A percentile compares a stretch with the other conserved stretches of the same genome.
These are phyloP conservation scores for Megaceryle maxima DNA, from an alignment of 2,113 vertebrate species.

Conservation along the genomic window DNA sequence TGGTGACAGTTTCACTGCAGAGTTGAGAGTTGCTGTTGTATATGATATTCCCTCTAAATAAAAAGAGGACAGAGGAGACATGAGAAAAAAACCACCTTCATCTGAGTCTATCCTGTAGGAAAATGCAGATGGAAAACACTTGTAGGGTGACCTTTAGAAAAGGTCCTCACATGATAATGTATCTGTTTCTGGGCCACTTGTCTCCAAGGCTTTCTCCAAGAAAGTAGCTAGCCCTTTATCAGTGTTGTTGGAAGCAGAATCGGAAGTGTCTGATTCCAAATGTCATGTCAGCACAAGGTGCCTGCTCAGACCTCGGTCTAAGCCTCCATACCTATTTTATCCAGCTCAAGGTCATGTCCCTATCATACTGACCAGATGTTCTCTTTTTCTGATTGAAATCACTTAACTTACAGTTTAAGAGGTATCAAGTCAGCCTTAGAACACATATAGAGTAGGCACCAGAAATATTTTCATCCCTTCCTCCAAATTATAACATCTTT, in stretches of 20 bases:
- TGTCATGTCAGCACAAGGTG: background rate
- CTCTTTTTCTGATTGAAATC: background rate
- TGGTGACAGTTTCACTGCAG: background rate
- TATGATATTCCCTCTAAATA: background rate
- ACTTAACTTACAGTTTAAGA: background rate
- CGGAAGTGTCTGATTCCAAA: background rate
- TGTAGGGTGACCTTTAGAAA: background rate
- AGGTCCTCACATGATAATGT: background rate
- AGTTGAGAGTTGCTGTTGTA: background rate
- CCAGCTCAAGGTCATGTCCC: background rate
- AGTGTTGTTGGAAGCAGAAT: rapidly evolving
- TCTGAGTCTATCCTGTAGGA: background rate
- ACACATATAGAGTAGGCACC: background rate
- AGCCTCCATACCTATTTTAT: background rate
- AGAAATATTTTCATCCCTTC: background rate
- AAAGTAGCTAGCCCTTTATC: background rate
- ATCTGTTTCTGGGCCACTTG: background rate
- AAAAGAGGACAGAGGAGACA: background rate
- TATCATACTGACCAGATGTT: background rate
- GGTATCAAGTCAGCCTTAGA: background rate
- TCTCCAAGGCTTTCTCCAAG: background rate
- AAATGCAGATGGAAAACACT: background rate
- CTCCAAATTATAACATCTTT: background rate
- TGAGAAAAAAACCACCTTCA: background rate
- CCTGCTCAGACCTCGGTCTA: background rate